phyloP scores from a whole-genome alignment of 2,888 invertebrate species.

The Thymelicus sylvestris region DNA sequence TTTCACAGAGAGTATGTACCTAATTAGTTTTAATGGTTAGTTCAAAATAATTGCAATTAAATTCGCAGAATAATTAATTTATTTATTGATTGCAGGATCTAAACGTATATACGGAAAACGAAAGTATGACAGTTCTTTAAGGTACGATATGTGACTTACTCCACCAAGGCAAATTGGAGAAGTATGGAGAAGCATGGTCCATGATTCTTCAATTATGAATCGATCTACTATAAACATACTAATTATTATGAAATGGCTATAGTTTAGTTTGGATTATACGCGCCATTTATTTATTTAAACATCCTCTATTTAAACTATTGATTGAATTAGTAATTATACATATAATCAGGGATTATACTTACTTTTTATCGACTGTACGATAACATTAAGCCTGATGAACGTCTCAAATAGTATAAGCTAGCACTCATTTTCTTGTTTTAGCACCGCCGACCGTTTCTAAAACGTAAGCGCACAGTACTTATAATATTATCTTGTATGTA shows the following conservation, averaged over 20 bases:
- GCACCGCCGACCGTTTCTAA: conserved; percentile 37
- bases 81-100: no score
- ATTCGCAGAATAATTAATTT: no score
- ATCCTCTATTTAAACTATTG: conserved; percentile 18
- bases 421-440: conserved; percentile 35
- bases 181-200: neutral
- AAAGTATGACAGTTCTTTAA: no score
- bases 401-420: conserved; percentile 37
- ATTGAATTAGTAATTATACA: conserved; percentile 31
- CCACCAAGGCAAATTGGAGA: neutral
- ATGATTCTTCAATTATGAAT: neutral
- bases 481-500: conserved; percentile 28
- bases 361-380: conserved; percentile 34
- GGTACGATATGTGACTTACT: neutral
- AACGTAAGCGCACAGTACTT: conserved; percentile 36
- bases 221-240: neutral
- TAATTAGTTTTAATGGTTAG: neutral
- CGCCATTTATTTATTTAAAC: conserved; percentile 9
- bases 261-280: conserved; percentile 1
- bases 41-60: neutral
- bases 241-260: conserved; percentile 2
- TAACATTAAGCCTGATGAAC: conserved; percentile 36
- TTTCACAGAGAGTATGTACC: conserved; percentile 5
- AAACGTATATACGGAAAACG: no score
- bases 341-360: conserved; percentile 35